Conservation (phyloP, 2,888 invertebrate species). For the Campopleginae sp. region DNA sequence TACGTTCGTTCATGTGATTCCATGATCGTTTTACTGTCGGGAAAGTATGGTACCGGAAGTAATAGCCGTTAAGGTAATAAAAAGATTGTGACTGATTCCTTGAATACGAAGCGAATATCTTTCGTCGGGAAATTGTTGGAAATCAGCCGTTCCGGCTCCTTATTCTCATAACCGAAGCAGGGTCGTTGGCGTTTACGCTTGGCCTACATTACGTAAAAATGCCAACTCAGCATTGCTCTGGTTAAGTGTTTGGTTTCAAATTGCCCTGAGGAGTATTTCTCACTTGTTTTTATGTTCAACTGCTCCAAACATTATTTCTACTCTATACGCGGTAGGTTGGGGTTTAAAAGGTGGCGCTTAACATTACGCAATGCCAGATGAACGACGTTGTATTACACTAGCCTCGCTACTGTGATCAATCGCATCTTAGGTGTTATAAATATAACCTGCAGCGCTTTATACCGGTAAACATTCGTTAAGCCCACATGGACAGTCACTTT, state of each 20-base stretch:
- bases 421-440: conserved; percentile 31
- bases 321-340: conserved; percentile 20
- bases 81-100: background rate
- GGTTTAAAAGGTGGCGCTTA: conserved; percentile 24
- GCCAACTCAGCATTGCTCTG: conserved; percentile 38
- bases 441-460: conserved; percentile 42
- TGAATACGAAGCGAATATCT: background rate
- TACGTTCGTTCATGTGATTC: conserved; percentile 4
- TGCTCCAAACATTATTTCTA: conserved; percentile 19
- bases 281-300: conserved; percentile 27
- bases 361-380: conserved; percentile 54
- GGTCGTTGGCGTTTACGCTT: conserved; percentile 27
- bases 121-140: background rate
- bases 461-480: conserved; percentile 13
- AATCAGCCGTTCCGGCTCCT: background rate
- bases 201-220: conserved; percentile 53
- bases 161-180: conserved; percentile 37
- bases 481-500: background rate
- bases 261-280: conserved; percentile 30
- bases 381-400: conserved; percentile 23
- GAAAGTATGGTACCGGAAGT: no score
- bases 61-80: no score
- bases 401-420: conserved; percentile 48
- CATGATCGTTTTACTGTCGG: background rate
- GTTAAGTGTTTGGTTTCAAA: conserved; percentile 52